phyloP scores from a whole-genome alignment of 2,797 vertebrate genomes.

The Hafferia zeledoni region DNA sequence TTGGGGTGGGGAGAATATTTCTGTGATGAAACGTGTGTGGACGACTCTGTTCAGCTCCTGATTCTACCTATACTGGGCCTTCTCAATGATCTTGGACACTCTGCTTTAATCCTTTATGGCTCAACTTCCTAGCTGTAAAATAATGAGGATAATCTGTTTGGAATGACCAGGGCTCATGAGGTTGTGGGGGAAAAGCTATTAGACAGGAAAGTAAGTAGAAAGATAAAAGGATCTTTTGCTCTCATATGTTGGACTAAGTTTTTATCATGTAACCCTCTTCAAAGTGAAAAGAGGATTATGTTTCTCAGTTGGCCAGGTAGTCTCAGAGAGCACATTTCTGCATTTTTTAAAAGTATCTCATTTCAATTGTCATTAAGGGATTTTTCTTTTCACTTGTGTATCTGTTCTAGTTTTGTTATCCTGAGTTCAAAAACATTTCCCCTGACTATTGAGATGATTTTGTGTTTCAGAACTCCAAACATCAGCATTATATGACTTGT shows the following conservation, averaged over 20 bases:
- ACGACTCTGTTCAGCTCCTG: neutral
- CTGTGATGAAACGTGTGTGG: neutral
- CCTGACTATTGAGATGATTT: neutral
- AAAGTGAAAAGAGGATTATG: conserved; percentile 10
- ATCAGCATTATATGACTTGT: conserved; percentile 2
- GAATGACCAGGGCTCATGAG: neutral
- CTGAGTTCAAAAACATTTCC: neutral
- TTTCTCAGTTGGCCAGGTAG: conserved; percentile 3
- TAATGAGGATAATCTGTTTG: neutral
- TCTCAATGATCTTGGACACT: neutral
- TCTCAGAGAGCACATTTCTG: neutral
- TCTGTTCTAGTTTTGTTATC: neutral
- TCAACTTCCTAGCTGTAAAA: neutral
- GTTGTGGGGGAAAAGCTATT: neutral
- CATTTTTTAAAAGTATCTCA: neutral
- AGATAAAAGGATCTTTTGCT: conserved; percentile 11
- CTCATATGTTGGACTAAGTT: neutral
- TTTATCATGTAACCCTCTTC: neutral
- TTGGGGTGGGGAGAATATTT: neutral
- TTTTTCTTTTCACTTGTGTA: neutral
- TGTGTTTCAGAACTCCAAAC: conserved; percentile 9
- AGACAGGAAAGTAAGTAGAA: neutral
- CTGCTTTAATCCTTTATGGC: neutral
- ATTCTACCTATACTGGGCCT: neutral
- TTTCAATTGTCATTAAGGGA: neutral